Evolutionary conservation across 2,113 vertebrate species (phyloP).

Genomic region (Litocranius walleri): DNA sequence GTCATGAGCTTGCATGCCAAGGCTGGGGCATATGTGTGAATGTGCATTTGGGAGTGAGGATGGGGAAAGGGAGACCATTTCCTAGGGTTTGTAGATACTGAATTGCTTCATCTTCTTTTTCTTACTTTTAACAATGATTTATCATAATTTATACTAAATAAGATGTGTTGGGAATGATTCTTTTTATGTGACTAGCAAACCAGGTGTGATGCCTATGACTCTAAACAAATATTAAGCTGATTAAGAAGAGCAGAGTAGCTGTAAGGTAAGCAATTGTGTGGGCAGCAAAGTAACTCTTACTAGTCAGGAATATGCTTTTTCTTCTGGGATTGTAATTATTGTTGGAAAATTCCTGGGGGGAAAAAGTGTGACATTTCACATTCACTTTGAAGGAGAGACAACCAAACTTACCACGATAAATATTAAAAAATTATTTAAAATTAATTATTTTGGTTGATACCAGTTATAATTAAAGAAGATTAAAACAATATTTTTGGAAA

Average conservation of each 20-base stretch:
- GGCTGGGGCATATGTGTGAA: neutral
- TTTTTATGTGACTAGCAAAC: neutral
- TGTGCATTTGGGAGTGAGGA: neutral
- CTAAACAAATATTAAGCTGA: neutral
- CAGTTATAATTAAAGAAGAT: neutral
- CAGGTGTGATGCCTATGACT: neutral
- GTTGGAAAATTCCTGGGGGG: neutral
- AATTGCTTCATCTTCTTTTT: neutral
- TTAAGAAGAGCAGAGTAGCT: neutral
- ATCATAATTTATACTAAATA: neutral
- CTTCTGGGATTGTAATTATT: neutral
- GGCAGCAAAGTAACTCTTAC: neutral
- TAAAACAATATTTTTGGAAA: neutral
- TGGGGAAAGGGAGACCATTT: neutral
- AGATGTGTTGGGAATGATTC: neutral
- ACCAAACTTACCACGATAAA: neutral
- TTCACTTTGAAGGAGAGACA: neutral
- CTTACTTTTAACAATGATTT: neutral
- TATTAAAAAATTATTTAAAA: neutral
- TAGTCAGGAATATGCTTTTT: neutral
- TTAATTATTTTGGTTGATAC: slow-evolving; percentile 6
- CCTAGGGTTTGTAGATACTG: neutral
- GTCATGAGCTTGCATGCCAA: neutral
- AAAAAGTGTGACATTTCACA: neutral
- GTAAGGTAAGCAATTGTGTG: neutral